Evolutionary conservation across 2,113 vertebrate species (phyloP), one percentile per base, ranked within the genome.

Genomic region (Centropus bengalensis): DNA sequence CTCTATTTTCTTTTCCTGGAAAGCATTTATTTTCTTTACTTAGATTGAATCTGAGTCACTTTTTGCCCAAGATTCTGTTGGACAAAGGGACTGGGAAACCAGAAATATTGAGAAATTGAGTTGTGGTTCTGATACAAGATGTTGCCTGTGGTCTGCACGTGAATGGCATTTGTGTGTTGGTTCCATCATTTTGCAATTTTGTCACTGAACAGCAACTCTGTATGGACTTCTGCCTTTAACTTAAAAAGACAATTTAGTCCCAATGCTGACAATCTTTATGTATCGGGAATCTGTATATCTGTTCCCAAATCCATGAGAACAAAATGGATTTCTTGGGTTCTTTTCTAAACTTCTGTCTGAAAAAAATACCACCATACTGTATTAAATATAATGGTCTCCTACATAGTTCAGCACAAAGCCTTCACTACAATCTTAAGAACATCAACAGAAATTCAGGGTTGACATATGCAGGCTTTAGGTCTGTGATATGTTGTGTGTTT

Each of bases 401-500:
- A 62, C 63, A 10, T 15, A 79, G 75, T 45, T 86, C 59, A 70
- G 49, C 82, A 73, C 21, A 85, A 78, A 88, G 32, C 21, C 51
- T 69, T 52, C 42, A 47, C 67, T 89, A 56, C 51, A 88, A 4
- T 59, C 68, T 77, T 51, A 70, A 45, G 84, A 89, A 56, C 52
- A 52, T 92, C 67, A 80, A 4, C 82, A 94, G 89, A 94, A 89
- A 89, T 24, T 89, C 58, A 47, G 87, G 63, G 81, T 42, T 96
- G 91, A 95, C 84, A 91, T 85, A 62, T 55, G 78, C 79, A 70
- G 4, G 30, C 36, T 88, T 93, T 88, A 71, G 88, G 67, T 80
- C 82, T 93, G 91, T 73, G 87, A 54, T 73, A 30, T 91, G 81
- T 87, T 96, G 83, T 87, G 70, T 89, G 75, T 94, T 94, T 95